These are phyloP conservation scores for Corythornis madagascariensis DNA, from an alignment of 2,113 vertebrate species.

Conservation along the genomic window DNA sequence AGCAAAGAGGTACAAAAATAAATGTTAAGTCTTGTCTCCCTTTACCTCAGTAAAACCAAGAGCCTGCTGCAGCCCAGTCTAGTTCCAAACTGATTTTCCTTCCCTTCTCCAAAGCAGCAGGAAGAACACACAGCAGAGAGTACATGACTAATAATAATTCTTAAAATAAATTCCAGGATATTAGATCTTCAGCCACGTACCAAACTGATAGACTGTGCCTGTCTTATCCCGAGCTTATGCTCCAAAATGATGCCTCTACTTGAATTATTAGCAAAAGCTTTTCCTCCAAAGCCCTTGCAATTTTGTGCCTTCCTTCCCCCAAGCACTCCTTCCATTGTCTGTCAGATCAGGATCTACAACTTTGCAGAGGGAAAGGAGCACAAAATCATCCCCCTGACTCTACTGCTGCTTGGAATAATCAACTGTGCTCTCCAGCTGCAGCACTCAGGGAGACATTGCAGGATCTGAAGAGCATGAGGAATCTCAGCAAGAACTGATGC, in stretches of 20 bases:
- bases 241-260: background rate
- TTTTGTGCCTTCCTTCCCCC: background rate
- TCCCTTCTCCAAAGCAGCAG: background rate
- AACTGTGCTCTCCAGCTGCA: background rate
- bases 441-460: background rate
- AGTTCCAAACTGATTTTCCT: background rate
- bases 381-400: background rate
- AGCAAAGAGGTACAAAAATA: background rate
- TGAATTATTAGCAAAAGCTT: background rate
- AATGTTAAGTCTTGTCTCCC: background rate
- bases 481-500: background rate
- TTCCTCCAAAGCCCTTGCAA: background rate
- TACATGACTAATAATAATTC: background rate
- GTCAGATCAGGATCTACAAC: background rate
- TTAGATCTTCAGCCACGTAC: background rate
- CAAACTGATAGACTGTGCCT: background rate
- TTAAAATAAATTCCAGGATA: slow-evolving; percentile 26
- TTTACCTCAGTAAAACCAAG: background rate
- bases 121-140: background rate
- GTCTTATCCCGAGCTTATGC: background rate
- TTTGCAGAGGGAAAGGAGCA: background rate
- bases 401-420: background rate
- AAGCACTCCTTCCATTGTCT: background rate
- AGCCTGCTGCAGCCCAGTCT: background rate
- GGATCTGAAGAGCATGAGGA: background rate